These are phyloP conservation scores for Unio delphinus DNA, from an alignment of 2,888 invertebrate genomes.

Conservation along the genomic window DNA sequence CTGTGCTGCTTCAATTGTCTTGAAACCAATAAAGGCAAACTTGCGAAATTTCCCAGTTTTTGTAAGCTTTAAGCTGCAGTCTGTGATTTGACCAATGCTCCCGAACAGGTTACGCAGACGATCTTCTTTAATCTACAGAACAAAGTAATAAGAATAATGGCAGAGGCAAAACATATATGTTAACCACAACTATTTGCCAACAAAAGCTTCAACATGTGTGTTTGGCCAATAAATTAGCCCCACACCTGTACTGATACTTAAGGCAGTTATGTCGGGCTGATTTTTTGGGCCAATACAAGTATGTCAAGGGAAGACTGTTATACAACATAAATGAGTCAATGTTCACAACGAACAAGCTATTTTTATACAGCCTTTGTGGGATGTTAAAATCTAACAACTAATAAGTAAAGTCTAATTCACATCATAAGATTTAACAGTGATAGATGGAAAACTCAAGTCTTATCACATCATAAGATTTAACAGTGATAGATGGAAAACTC, in stretches of 20 bases:
- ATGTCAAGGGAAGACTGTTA: neutral
- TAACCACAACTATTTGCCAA: too few species aligned
- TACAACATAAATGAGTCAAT: neutral
- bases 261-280: neutral
- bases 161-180: too few species aligned
- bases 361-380: too few species aligned
- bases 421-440: too few species aligned
- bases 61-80: conserved; percentile 93
- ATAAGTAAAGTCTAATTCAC: too few species aligned
- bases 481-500: too few species aligned
- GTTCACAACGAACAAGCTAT: too few species aligned
- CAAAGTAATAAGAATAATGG: neutral
- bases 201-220: too few species aligned
- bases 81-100: conserved; percentile 88
- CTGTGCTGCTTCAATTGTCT: conserved; percentile 84
- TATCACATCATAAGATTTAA: too few species aligned
- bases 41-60: conserved; percentile 91
- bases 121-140: conserved; percentile 82
- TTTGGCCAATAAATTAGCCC: too few species aligned
- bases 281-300: neutral
- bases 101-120: conserved; percentile 84
- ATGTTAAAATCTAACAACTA: too few species aligned
- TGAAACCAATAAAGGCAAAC: conserved; percentile 94
- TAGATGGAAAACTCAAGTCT: too few species aligned
- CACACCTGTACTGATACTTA: neutral